Base-by-base conservation (phyloP, 2,113 vertebrate genomes). In the Condylura cristata region DNA sequence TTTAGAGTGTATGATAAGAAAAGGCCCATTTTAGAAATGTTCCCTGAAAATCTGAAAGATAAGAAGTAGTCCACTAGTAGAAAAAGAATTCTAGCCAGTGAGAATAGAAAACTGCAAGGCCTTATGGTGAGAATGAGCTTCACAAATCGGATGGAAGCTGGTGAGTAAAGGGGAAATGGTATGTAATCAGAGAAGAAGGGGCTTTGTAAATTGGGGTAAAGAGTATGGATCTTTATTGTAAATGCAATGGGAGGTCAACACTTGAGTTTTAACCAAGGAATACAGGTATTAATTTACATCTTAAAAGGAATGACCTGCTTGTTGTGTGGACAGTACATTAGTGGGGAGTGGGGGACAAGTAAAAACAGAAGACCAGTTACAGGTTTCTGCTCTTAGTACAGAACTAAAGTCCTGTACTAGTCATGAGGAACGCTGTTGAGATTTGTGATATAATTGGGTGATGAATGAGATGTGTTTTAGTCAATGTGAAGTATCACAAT, bases 11-110 rank as follows among this genome's bases (percentile, higher is more conserved):
- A 13, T 85, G 53, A 76, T 53, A 80, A 48, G 66, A 18, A 81
- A 86, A 58, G 16, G 6, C 39, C 46, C 74, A 24, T 75, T 53
- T 81, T n/a, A 39, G 41, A 75, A 80, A 51, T 39, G 13, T 58
- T 86, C 5, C 68, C 51, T 92, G 65, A 48, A 39, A 76, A 71
- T 92, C 68, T 94, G 78, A 93, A 86, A 88, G 71, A 41, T 26
- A 80, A 51, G 28, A 89, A 51, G 18, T 17, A 46, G 34, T 20
- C 34, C 12, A 0, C 30, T 56, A 63, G 8, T 32, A 24, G 28
- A 28, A 81, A 75, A n/a, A 84, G 22, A 61, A 70, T 70, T 48
- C 20, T 18, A 90, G 46, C 17, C 30, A 61, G 17, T 53, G 22
- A 34, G 26, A 37, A 4, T 46, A 90, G 56, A 6, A 58, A 46